These are phyloP conservation scores for Eupelmus urozonus DNA, from an alignment of 2,888 invertebrate species.

Conservation along the genomic window DNA sequence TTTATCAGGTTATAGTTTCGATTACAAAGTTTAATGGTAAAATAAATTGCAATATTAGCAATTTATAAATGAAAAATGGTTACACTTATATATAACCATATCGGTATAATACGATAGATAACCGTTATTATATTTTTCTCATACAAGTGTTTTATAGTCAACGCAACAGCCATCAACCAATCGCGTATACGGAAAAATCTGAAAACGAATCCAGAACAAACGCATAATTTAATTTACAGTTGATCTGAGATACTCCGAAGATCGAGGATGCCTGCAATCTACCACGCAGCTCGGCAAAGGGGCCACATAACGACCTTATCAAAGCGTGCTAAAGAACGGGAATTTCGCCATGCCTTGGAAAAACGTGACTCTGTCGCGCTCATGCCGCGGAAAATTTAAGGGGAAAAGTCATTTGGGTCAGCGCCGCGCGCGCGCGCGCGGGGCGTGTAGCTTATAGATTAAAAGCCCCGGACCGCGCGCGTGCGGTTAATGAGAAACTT, in stretches of 20 bases:
- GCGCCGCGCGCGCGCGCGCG: neutral
- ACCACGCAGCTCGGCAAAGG: neutral
- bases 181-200: neutral
- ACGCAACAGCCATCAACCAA: neutral
- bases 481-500: slow-evolving; percentile 37
- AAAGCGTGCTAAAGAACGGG: slow-evolving; percentile 2
- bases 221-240: neutral
- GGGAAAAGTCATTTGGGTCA: slow-evolving; percentile 16
- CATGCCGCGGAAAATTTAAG: neutral
- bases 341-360: slow-evolving; percentile 8
- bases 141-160: no score
- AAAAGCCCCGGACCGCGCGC: neutral
- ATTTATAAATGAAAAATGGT: no score
- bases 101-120: no score
- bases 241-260: neutral
- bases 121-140: no score
- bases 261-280: neutral
- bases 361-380: neutral
- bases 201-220: neutral
- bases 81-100: no score
- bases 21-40: no score
- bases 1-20: no score
- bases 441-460: neutral
- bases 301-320: neutral
- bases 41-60: no score